phyloP scores from a whole-genome alignment of 64 coral and sea anemone species.

The Actinia tenebrosa region DNA sequence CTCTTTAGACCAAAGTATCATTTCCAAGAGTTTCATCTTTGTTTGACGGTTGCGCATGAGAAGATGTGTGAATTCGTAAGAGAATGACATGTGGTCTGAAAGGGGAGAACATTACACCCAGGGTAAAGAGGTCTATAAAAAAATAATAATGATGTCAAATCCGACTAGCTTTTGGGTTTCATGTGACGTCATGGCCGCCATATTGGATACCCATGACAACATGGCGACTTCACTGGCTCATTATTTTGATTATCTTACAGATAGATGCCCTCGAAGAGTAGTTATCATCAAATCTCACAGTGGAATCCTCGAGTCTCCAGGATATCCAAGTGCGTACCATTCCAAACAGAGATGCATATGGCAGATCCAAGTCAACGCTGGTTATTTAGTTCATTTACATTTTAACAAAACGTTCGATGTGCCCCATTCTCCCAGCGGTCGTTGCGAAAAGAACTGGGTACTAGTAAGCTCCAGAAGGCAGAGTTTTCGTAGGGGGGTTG shows the following conservation, averaged over 20 bases:
- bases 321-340: slow-evolving; percentile 33
- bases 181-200: no score
- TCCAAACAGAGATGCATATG: slow-evolving; percentile 55
- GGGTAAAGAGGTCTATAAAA: no score
- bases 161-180: no score
- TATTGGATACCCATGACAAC: no score
- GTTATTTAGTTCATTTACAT: slow-evolving; percentile 43
- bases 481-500: slow-evolving; percentile 17
- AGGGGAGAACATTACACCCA: no score
- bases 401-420: slow-evolving; percentile 49
- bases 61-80: no score
- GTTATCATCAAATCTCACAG: slow-evolving; percentile 6
- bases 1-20: no score
- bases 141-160: no score
- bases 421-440: background rate
- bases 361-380: slow-evolving; percentile 37
- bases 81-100: no score
- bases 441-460: slow-evolving; percentile 45
- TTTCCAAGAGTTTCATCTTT: no score
- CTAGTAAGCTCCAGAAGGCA: slow-evolving; percentile 50
- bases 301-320: slow-evolving; percentile 40
- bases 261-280: slow-evolving; percentile 1
- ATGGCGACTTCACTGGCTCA: no score
- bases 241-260: background rate
- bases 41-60: no score